Evolutionary conservation across 2,113 vertebrate species (phyloP), one percentile per base, ranked within the genome.

Genomic region (Lathamus discolor): DNA sequence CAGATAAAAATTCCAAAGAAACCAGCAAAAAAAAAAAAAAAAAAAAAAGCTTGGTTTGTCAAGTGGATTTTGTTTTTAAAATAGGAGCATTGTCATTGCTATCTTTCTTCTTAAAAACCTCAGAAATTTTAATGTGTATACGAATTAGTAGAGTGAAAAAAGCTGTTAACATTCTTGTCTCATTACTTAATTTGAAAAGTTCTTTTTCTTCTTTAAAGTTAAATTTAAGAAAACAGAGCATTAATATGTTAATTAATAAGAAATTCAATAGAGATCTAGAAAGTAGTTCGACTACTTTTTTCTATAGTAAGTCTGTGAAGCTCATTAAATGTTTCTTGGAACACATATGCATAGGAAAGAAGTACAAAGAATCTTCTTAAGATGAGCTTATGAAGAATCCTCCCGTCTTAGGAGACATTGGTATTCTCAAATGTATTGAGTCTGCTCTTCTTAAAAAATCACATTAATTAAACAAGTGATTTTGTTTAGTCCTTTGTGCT

Each of bases 161-260:
- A 96, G 33, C 90, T 80, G 93, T 96, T 91, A 95, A 93, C 88
- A 81, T 97, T 95, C 94, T 95, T 97, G 96, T 97, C 97, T 97
- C 94, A 95, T 97, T 97, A 95, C 73, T 97, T 97, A 89, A 85
- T 97, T 97, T 98, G 87, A 97, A 97, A 97, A 96, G 95, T 97
- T 97, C 88, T 97, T 98, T 97, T 97, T 95, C 95, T 97, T 97
- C 97, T 97, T 96, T 98, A 96, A 97, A 98, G 95, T 92, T 90
- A 95, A 95, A 97, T 96, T 97, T 97, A 97, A 97, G 96, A 97
- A 98, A 98, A 97, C 93, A 97, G 87, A 97, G 67, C 85, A 96
- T 97, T 97, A 97, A 97, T 97, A 97, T 97, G 97, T 97, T 98
- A 97, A 98, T 98, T 98, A 98, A 97, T 96, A 97, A 97, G 97